phyloP scores from a whole-genome alignment of 2,888 invertebrate species.

The Pasiphila rectangulata region DNA sequence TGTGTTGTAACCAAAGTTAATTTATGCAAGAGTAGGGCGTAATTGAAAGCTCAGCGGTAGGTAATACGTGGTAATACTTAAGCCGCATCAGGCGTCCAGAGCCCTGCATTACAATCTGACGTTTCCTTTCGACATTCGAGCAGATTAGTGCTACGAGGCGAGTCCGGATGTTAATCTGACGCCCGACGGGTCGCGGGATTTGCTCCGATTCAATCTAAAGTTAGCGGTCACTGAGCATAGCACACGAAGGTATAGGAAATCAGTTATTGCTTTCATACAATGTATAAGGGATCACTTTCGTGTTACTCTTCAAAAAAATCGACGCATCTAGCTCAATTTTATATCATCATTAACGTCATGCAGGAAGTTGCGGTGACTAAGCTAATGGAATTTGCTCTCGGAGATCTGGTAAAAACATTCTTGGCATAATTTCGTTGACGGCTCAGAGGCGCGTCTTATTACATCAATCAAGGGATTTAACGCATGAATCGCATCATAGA shows the following conservation, averaged over 20 bases:
- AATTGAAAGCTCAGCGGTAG: constrained; percentile 54
- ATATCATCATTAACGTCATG: constrained; percentile 6
- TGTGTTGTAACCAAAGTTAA: constrained; percentile 18
- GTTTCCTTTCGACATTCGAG: constrained; percentile 81
- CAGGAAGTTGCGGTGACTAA: background rate
- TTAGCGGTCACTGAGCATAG: constrained; percentile 56
- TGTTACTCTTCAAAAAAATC: background rate
- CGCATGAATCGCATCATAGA: constrained; percentile 33
- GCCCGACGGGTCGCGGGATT: constrained; percentile 72
- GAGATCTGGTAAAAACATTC: constrained; percentile 24
- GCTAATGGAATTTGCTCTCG: constrained; percentile 5
- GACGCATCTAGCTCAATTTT: background rate
- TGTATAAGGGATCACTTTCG: background rate
- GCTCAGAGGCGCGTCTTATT: constrained; percentile 31
- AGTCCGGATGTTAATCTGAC: constrained; percentile 77
- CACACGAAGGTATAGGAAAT: constrained; percentile 8
- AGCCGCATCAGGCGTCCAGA: constrained; percentile 65
- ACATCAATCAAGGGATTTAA: constrained; percentile 37
- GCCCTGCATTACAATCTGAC: constrained; percentile 79
- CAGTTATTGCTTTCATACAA: constrained; percentile 38
- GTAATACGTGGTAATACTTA: constrained; percentile 60
- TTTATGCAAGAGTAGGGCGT: constrained; percentile 31
- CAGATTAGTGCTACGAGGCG: constrained; percentile 77
- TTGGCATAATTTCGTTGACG: constrained; percentile 25
- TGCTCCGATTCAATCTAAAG: constrained; percentile 71